These are phyloP conservation scores for cat (Felis catus) DNA, from an alignment of 2,113 vertebrate species.

Conservation along the genomic window F.catus_Fca126_mat1.0 CM031419.1:173474501-173475000, in stretches of 20 bases:
- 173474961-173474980: slow-evolving; percentile 13
- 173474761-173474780: not conserved
- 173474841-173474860: not conserved
- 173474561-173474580: not conserved
- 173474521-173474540: not conserved
- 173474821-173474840: not conserved
- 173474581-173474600: not conserved
- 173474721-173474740: not conserved
- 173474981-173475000: slow-evolving; percentile 41
- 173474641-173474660: not conserved
- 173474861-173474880: slow-evolving; percentile 6
- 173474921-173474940: slow-evolving; percentile 10
- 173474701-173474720: not conserved
- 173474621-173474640: not conserved
- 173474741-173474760: not conserved
- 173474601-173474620: not conserved
- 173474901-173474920: slow-evolving; percentile 27
- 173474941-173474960: slow-evolving; percentile 1
- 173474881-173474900: slow-evolving; percentile 41
- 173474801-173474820: not conserved
- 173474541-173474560: not conserved
- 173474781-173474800: not conserved
- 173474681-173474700: not conserved
- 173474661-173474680: not conserved
- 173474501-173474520: not conserved